Evolutionary conservation across 2,888 invertebrate genomes (phyloP), one percentile per base, ranked within the genome.

Genomic region (Hybos culiciformis): DNA sequence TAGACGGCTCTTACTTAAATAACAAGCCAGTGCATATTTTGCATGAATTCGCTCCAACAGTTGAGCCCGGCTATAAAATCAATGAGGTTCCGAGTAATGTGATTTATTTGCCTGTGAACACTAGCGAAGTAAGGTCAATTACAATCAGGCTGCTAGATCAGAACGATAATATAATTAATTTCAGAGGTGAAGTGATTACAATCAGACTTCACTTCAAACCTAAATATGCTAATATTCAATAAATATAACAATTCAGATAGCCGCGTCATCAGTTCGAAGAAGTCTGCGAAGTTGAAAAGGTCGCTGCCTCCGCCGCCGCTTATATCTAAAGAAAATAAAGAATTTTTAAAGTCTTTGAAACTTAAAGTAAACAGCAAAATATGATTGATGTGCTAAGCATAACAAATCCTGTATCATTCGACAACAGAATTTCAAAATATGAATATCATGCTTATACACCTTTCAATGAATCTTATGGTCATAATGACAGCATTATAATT

Each of bases 401-500:
- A 14, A 32, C 15, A n/a, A 6, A 14, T 4, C 6, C 4, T 32
- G 6, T 7, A 8, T 14, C 15, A 14, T 15, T 14, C 18, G 33
- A 33, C 18, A 15, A 33, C 9, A 2, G 33, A 15, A 33, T 33
- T 8, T 9, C 33, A 17, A 33, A 33, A 8, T 9, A 9, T 17
- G 8, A 33, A 18, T 39, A 48, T 19, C 55, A 51, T 39, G 46
- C 47, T 9, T 53, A 58, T n/a, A n/a, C n/a, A n/a, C n/a, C n/a
- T n/a, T n/a, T n/a, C n/a, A n/a, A n/a, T n/a, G n/a, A n/a, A 20
- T 36, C 38, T 39, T 45, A 33, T 24, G 49, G 54, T 34, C 50
- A 51, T 20, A 58, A 53, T 44, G 55, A 60, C 53, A 55, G 58
- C 52, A 56, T 58, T 23, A 45, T 56, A n/a, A 57, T 59, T 29